These are phyloP conservation scores for Liodrosophila aerea DNA, from an alignment of 2,888 invertebrate genomes.

Conservation along the genomic window DNA sequence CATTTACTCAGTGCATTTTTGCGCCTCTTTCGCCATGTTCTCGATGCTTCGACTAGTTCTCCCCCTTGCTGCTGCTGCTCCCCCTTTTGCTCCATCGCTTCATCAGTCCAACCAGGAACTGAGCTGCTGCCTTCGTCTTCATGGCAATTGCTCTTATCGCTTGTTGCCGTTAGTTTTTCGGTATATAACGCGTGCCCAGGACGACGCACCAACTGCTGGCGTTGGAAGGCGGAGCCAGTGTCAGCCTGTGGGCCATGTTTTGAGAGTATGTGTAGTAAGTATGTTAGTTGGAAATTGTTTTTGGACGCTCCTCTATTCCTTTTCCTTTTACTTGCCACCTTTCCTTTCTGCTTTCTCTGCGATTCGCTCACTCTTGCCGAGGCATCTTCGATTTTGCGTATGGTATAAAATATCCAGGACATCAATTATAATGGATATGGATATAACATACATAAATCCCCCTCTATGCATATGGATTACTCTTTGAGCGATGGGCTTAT, in stretches of 20 bases:
- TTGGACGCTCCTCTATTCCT: background rate
- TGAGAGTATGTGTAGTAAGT: no score
- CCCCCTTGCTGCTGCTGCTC: background rate
- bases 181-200: constrained; percentile 65
- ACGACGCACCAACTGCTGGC: constrained; percentile 65
- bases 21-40: constrained; percentile 47
- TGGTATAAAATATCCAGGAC: constrained; percentile 52
- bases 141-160: constrained; percentile 63
- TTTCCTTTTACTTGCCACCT: constrained; percentile 18
- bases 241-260: constrained; percentile 22
- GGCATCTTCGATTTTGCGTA: constrained; percentile 43
- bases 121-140: constrained; percentile 41
- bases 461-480: constrained; percentile 17
- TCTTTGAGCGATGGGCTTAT: constrained; percentile 33
- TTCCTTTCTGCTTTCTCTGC: constrained; percentile 13
- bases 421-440: constrained; percentile 69
- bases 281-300: constrained; percentile 23
- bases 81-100: background rate
- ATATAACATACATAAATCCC: constrained; percentile 22
- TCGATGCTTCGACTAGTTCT: constrained; percentile 2
- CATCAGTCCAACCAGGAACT: background rate
- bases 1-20: constrained; percentile 59
- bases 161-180: constrained; percentile 62
- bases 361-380: background rate
- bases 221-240: constrained; percentile 69